phyloP scores from a whole-genome alignment of 2,797 vertebrate species.

The Poecilia picta region DNA sequence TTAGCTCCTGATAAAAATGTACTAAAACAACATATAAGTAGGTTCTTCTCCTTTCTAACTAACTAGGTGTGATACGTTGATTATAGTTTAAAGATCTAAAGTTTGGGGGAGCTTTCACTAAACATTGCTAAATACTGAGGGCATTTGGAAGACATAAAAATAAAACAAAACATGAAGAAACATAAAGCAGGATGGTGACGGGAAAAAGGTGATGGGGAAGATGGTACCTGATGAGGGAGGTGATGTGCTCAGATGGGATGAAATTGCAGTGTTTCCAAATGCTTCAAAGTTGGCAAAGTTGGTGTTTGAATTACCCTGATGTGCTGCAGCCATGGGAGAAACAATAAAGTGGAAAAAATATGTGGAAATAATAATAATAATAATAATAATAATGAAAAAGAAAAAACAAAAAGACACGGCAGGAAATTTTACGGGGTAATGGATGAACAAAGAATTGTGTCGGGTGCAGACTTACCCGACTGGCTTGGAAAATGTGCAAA shows the following conservation, averaged over 20 bases:
- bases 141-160: conserved; percentile 13
- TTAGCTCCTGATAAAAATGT: neutral
- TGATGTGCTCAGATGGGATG: conserved; percentile 94
- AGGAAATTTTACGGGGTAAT: conserved; percentile 35
- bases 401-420: conserved; percentile 19
- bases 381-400: conserved; percentile 58
- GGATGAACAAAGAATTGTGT: conserved; percentile 14
- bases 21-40: neutral
- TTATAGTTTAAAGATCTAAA: neutral
- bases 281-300: conserved; percentile 99
- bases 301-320: conserved; percentile 92
- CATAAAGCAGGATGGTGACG: conserved; percentile 18
- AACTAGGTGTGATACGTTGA: neutral
- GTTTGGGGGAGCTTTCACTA: neutral
- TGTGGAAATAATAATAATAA: conserved; percentile 55
- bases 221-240: conserved; percentile 80
- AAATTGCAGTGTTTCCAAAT: conserved; percentile 95
- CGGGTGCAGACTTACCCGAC: conserved; percentile 80
- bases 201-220: conserved; percentile 18
- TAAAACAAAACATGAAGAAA: neutral
- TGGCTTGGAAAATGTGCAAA: conserved; percentile 99
- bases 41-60: conserved; percentile 7
- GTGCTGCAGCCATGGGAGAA: conserved; percentile 84
- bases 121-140: conserved; percentile 10
- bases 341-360: conserved; percentile 78